Conservation (phyloP, 2,113 vertebrate species). For the Vombatus ursinus region DNA sequence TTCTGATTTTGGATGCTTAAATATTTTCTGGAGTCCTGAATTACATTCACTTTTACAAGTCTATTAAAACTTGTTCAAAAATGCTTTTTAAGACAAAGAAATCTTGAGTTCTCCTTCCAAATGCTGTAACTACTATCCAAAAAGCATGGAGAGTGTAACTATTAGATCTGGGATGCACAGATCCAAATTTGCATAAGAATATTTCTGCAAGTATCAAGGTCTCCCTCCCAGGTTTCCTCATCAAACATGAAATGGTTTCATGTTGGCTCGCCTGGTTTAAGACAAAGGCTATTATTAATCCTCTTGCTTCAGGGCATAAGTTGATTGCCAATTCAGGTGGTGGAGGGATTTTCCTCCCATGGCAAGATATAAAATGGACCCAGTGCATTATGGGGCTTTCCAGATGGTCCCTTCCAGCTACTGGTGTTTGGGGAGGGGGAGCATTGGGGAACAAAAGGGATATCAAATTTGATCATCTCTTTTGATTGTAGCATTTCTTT, state of each 20-base stretch:
- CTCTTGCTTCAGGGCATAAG: neutral
- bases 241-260: neutral
- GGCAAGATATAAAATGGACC: neutral
- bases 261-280: neutral
- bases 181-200: neutral
- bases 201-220: neutral
- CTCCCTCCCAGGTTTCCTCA: neutral
- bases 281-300: neutral
- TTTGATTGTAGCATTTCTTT: neutral
- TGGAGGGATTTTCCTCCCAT: neutral
- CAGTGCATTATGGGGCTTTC: neutral
- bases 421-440: neutral
- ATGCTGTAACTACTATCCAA: neutral
- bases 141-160: neutral
- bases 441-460: neutral
- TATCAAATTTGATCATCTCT: neutral
- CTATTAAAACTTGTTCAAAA: neutral
- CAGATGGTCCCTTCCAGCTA: neutral
- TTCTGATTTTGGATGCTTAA: neutral
- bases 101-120: neutral
- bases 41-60: neutral
- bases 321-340: neutral
- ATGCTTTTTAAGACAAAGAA: neutral
- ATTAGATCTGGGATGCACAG: neutral
- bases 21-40: neutral